Percentiles rank a stretch among this genome's conserved stretches.
Conservation (phyloP, 2,113 vertebrate genomes). For the Bufo bufo region DNA sequence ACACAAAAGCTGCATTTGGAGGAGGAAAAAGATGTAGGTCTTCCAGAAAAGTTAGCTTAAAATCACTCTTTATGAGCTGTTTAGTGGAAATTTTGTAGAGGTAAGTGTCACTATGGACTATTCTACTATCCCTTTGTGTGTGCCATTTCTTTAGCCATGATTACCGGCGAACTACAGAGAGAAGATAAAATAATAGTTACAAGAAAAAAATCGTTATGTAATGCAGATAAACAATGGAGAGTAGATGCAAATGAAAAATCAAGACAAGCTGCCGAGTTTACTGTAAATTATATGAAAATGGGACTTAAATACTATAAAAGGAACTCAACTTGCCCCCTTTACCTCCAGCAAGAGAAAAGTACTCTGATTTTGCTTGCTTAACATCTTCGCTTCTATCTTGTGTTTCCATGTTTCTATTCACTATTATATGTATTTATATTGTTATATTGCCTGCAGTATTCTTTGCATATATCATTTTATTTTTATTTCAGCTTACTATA, state of each 20-base stretch:
- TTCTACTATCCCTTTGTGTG: neutral
- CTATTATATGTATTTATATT: neutral
- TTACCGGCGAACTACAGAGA: neutral
- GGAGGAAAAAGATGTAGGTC: conserved; percentile 62
- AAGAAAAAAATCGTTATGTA: neutral
- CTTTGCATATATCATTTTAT: neutral
- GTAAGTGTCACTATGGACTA: conserved; percentile 64
- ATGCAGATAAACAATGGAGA: neutral
- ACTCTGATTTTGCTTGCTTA: neutral
- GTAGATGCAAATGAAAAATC: neutral
- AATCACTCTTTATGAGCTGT: conserved; percentile 28
- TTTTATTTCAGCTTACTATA: neutral
- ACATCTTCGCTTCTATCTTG: neutral
- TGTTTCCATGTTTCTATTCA: neutral
- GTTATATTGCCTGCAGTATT: neutral
- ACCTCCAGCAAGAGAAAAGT: too few species aligned
- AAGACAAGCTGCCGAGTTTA: neutral
- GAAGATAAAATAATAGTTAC: neutral
- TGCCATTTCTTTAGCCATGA: neutral
- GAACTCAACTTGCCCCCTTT: neutral
- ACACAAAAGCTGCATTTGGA: conserved; percentile 81
- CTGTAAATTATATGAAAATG: neutral
- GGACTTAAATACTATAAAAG: neutral
- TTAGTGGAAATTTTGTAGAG: conserved; percentile 62
- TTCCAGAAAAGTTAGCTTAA: conserved; percentile 68